phyloP scores from a whole-genome alignment of 2,888 invertebrate species.

The Dysmachus trigonus region DNA sequence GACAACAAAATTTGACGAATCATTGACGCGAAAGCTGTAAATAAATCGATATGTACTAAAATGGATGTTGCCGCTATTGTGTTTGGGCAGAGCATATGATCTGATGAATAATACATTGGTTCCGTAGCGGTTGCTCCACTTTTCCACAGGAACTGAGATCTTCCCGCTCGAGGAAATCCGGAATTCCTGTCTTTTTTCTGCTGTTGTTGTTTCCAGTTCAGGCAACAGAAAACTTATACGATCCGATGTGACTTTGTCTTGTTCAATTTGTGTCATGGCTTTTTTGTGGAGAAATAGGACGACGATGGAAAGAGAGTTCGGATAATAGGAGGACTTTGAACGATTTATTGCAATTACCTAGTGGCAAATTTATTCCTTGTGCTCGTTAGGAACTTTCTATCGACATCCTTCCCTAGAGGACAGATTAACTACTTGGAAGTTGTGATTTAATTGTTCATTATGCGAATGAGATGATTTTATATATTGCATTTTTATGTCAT shows the following conservation, averaged over 20 bases:
- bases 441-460: not conserved
- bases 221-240: not conserved
- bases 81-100: not conserved
- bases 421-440: not conserved
- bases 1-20: slow-evolving; percentile 45
- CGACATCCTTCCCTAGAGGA: not conserved
- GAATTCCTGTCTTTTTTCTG: not conserved
- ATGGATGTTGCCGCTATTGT: not conserved
- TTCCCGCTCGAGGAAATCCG: not conserved
- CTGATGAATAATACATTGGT: slow-evolving; percentile 9
- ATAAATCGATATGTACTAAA: slow-evolving; percentile 11
- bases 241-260: not conserved
- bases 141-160: not conserved
- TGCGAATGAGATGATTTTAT: not conserved
- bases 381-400: not conserved
- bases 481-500: too few species aligned
- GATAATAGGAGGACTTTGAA: not conserved
- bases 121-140: not conserved
- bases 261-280: not conserved
- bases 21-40: slow-evolving; percentile 43
- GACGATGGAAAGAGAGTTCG: not conserved
- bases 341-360: not conserved
- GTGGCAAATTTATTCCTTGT: not conserved
- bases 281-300: not conserved
- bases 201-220: not conserved